A percentile compares a stretch with the other conserved stretches of the same genome.
These are phyloP conservation scores for Alviniconcha marisindica DNA, from an alignment of 1,140 invertebrate genomes.

Conservation along the genomic window DNA sequence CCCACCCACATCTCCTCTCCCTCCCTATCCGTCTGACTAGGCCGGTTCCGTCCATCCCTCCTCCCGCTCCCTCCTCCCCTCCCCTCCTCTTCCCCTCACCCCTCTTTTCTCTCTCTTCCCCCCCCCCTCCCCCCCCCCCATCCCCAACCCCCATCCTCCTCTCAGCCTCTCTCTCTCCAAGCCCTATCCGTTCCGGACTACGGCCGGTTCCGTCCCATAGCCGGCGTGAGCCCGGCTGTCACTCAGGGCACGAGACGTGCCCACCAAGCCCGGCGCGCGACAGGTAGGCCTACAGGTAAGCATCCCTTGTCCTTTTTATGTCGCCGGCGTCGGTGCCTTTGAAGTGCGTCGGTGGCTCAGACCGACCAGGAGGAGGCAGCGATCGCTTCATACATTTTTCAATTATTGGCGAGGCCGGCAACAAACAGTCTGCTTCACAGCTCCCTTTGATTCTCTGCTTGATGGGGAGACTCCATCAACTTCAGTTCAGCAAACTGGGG, in stretches of 20 bases:
- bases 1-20: background rate
- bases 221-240: too few relatives aligned
- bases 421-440: background rate
- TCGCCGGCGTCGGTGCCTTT: slow-evolving; percentile 20
- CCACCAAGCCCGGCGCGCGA: too few relatives aligned
- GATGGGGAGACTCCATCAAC: background rate
- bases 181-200: background rate
- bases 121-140: background rate
- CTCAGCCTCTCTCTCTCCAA: background rate
- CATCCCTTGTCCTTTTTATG: background rate
- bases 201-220: too few relatives aligned
- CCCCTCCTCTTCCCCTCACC: background rate
- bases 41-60: too few relatives aligned
- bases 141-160: background rate
- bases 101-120: background rate
- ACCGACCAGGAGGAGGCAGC: background rate
- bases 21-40: too few relatives aligned
- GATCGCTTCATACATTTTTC: slow-evolving; percentile 25
- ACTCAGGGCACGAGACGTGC: too few relatives aligned
- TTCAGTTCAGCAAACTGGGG: background rate
- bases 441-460: background rate
- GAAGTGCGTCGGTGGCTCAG: background rate
- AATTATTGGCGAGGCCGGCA: background rate
- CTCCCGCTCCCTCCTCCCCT: background rate
- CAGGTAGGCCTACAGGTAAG: slow-evolving; percentile 6